Percentiles rank a stretch among this genome's conserved stretches.
These are phyloP conservation scores for Ailuropoda melanoleuca DNA, from an alignment of 2,113 vertebrate genomes.

Conservation along the genomic window DNA sequence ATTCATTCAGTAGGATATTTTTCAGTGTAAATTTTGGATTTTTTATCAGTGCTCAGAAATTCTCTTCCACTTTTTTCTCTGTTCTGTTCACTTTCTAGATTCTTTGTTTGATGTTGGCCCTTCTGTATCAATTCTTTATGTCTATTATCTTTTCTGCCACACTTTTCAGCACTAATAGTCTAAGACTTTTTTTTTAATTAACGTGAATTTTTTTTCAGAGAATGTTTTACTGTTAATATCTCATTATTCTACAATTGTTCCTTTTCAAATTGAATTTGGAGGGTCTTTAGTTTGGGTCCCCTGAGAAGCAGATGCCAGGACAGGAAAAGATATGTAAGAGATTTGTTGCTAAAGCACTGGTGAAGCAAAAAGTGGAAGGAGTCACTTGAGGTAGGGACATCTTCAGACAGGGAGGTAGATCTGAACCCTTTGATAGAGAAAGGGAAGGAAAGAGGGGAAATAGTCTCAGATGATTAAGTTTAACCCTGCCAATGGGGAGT, in stretches of 20 bases:
- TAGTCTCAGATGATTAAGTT: neutral
- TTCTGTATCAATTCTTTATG: neutral
- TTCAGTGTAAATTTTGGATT: neutral
- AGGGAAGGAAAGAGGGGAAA: neutral
- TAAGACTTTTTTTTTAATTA: neutral
- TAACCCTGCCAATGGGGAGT: neutral
- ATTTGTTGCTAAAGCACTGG: neutral
- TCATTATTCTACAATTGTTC: neutral
- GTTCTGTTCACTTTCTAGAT: neutral
- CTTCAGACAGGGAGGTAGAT: neutral
- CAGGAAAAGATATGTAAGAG: neutral
- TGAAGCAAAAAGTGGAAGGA: neutral
- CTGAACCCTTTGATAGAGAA: neutral
- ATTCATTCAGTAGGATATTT: neutral
- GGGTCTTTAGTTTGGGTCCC: neutral
- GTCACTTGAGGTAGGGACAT: rapidly evolving
- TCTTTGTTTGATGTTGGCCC: neutral
- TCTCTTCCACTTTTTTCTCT: neutral
- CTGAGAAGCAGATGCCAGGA: neutral
- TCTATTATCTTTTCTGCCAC: neutral
- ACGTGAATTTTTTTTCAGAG: neutral
- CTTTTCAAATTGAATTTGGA: neutral
- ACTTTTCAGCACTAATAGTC: neutral
- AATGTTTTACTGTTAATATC: neutral
- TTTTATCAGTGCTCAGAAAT: neutral